Evolutionary conservation across 2,113 vertebrate genomes (phyloP).

Genomic region (Enhydra lutris): DNA sequence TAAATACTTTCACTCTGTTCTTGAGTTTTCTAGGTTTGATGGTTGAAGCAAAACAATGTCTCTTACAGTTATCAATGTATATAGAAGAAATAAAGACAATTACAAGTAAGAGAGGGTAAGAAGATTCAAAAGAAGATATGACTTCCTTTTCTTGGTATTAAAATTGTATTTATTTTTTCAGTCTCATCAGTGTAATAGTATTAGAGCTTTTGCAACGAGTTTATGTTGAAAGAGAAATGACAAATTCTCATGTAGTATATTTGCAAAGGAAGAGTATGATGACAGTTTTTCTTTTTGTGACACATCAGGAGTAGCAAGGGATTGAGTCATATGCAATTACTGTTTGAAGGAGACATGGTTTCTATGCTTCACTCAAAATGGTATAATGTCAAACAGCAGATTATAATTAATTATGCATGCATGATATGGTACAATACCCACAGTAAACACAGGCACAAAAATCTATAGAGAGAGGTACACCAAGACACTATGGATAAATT

Average conservation of each 20-base stretch:
- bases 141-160: not conserved
- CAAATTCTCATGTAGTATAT: not conserved
- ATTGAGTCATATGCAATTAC: not conserved
- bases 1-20: not conserved
- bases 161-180: conserved; percentile 16
- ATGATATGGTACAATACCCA: not conserved
- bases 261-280: conserved; percentile 7
- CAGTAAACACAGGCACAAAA: not conserved
- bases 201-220: not conserved
- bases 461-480: not conserved
- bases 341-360: not conserved
- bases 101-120: not conserved
- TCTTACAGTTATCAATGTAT: not conserved
- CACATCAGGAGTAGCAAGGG: not conserved
- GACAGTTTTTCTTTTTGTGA: conserved; percentile 18
- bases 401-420: not conserved
- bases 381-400: not conserved
- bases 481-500: not conserved
- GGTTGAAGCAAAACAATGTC: not conserved
- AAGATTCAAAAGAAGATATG: not conserved
- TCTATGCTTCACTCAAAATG: not conserved
- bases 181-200: not conserved
- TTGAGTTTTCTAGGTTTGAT: not conserved
- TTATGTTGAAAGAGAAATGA: conserved; percentile 35
- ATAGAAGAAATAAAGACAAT: not conserved